These are phyloP conservation scores for Phylloscopus whistleri DNA, from an alignment of 2,113 vertebrate genomes.

Conservation along the genomic window DNA sequence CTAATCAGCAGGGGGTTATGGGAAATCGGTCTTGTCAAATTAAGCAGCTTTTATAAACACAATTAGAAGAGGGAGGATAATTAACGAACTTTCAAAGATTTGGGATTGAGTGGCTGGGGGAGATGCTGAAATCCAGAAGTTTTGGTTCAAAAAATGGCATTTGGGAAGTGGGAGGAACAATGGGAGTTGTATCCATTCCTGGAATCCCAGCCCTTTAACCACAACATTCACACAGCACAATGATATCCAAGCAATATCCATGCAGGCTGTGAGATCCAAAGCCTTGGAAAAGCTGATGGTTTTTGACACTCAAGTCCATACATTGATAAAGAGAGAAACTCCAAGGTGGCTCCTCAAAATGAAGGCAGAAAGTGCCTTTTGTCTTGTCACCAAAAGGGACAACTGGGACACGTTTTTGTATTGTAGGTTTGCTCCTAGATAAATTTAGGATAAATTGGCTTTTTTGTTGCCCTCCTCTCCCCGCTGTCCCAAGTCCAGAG, in stretches of 20 bases:
- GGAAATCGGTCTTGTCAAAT: conserved; percentile 63
- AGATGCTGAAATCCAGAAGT: not conserved
- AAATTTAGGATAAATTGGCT: not conserved
- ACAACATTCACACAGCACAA: not conserved
- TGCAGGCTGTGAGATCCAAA: not conserved
- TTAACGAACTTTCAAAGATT: conserved; percentile 11
- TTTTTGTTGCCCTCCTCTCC: not conserved
- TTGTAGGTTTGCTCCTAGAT: not conserved
- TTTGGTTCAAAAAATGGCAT: not conserved
- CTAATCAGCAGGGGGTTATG: conserved; percentile 63
- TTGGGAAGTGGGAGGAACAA: not conserved
- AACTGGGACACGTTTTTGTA: accelerated
- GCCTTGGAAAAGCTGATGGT: not conserved
- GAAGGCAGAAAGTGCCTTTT: too few relatives aligned
- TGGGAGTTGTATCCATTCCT: accelerated
- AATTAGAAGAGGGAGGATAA: conserved; percentile 42
- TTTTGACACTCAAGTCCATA: not conserved
- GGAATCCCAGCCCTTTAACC: not conserved
- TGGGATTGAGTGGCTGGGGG: not conserved
- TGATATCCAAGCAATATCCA: not conserved
- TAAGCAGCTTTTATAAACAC: conserved; percentile 53
- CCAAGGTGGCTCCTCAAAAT: not conserved
- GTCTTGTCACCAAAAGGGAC: not conserved
- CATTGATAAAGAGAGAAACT: not conserved
- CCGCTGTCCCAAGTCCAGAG: not conserved